Percentiles rank a stretch among this genome's conserved stretches.
phyloP scores from a whole-genome alignment of 1,140 invertebrate species.

The Lepidurus couesii region DNA sequence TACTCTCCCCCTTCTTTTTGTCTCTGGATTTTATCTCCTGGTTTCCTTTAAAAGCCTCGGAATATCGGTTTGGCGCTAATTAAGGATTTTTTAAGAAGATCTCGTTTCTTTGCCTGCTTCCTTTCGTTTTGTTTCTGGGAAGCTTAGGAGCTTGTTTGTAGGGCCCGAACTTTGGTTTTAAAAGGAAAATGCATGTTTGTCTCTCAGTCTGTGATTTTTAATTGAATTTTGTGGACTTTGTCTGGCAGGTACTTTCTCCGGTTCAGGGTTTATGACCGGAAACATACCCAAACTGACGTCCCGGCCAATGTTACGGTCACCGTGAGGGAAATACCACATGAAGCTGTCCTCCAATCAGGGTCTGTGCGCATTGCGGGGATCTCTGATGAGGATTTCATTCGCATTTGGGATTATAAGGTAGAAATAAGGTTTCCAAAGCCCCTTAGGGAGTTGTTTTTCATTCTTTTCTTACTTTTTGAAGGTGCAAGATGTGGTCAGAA shows the following conservation, averaged over 20 bases:
- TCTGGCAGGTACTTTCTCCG: slow-evolving; percentile 60
- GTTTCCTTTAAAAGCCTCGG: background rate
- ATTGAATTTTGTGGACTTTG: background rate
- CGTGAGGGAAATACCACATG: slow-evolving; percentile 88
- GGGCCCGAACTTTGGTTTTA: background rate
- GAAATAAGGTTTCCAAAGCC: slow-evolving; percentile 31
- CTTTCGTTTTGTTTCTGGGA: background rate
- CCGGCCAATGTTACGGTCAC: slow-evolving; percentile 87
- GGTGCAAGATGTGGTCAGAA: slow-evolving; percentile 71
- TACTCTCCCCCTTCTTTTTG: too few relatives aligned
- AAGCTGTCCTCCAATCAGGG: slow-evolving; percentile 90
- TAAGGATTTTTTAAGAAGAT: background rate
- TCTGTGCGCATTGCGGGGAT: slow-evolving; percentile 89
- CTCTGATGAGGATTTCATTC: slow-evolving; percentile 91
- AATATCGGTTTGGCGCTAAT: background rate
- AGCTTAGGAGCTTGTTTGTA: too few relatives aligned
- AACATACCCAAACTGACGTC: slow-evolving; percentile 85
- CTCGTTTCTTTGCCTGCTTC: background rate
- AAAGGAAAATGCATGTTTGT: background rate
- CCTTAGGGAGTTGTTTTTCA: slow-evolving; percentile 15
- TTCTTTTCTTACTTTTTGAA: slow-evolving; percentile 38
- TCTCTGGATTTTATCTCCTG: too few relatives aligned
- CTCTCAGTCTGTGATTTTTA: background rate
- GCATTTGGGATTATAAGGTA: slow-evolving; percentile 83
- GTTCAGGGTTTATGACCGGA: slow-evolving; percentile 89